Evolutionary conservation across 2,888 invertebrate genomes (phyloP).

Genomic region (Troides oblongomaculatus): DNA sequence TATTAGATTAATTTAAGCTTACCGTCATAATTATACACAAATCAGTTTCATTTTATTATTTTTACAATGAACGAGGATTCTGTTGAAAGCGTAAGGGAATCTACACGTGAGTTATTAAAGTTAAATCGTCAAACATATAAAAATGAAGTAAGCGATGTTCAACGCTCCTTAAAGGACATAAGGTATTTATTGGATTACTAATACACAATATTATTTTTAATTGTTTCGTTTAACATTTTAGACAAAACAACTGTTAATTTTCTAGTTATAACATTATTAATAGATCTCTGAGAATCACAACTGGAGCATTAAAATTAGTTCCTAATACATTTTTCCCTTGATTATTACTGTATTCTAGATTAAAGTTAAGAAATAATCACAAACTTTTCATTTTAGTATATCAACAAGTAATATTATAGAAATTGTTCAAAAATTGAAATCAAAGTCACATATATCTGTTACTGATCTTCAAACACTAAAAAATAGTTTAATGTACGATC

Average conservation of each 20-base stretch:
- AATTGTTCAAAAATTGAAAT: constrained; percentile 60
- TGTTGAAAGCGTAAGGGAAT: constrained; percentile 48
- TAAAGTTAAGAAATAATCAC: background rate
- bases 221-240: background rate
- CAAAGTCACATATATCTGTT: constrained; percentile 47
- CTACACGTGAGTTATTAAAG: constrained; percentile 48
- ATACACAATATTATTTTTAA: background rate
- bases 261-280: background rate
- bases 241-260: background rate
- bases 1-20: background rate
- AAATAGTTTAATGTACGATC: constrained; percentile 62
- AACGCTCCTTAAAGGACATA: constrained; percentile 44
- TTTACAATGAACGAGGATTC: constrained; percentile 42
- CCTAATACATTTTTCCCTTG: background rate
- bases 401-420: constrained; percentile 41
- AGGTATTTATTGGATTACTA: constrained; percentile 33
- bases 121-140: constrained; percentile 52
- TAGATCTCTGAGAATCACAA: background rate
- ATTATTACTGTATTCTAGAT: too few species aligned
- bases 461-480: constrained; percentile 57
- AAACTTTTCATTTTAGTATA: constrained; percentile 42
- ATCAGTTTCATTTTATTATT: background rate
- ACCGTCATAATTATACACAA: background rate
- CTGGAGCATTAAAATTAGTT: background rate
- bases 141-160: constrained; percentile 52